A percentile compares a stretch with the other conserved stretches of the same genome.
Conservation (phyloP, 2,888 invertebrate species). For the Xanthorhoe spadicearia region DNA sequence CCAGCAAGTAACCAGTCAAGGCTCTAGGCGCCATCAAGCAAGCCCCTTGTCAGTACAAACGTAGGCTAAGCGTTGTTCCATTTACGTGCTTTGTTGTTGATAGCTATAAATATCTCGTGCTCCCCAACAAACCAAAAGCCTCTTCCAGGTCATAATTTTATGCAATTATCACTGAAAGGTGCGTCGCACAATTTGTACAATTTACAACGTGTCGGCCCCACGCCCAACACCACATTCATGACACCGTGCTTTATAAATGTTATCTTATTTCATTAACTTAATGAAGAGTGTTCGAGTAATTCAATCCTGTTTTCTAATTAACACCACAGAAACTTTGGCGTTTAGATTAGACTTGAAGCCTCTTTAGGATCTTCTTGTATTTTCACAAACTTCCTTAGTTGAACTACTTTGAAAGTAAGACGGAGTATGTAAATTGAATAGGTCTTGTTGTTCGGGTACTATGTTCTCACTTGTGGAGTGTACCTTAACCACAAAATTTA, state of each 20-base stretch:
- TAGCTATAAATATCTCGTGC: background rate
- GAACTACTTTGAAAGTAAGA: constrained; percentile 2
- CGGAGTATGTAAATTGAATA: constrained; percentile 7
- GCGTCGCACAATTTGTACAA: background rate
- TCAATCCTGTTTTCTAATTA: constrained; percentile 69
- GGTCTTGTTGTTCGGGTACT: background rate
- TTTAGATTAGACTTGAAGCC: constrained; percentile 43
- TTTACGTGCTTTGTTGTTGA: background rate
- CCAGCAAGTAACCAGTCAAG: too few relatives aligned
- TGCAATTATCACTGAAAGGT: background rate
- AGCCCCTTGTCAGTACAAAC: too few relatives aligned
- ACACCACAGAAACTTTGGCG: constrained; percentile 54
- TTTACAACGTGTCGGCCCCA: background rate
- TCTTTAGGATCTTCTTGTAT: constrained; percentile 26
- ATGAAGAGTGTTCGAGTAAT: constrained; percentile 68
- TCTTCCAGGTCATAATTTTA: constrained; percentile 1
- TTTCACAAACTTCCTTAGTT: constrained; percentile 15
- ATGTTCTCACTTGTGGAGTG: background rate
- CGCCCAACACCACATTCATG: constrained; percentile 44
- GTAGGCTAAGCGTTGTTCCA: background rate
- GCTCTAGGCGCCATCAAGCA: too few relatives aligned
- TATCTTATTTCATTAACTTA: constrained; percentile 76
- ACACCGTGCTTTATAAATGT: constrained; percentile 61
- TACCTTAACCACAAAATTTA: background rate
- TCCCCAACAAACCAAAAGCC: background rate